phyloP scores from a whole-genome alignment of 30 jellyfish, hydroid and myxozoan species.

The Pelagia noctiluca region DNA sequence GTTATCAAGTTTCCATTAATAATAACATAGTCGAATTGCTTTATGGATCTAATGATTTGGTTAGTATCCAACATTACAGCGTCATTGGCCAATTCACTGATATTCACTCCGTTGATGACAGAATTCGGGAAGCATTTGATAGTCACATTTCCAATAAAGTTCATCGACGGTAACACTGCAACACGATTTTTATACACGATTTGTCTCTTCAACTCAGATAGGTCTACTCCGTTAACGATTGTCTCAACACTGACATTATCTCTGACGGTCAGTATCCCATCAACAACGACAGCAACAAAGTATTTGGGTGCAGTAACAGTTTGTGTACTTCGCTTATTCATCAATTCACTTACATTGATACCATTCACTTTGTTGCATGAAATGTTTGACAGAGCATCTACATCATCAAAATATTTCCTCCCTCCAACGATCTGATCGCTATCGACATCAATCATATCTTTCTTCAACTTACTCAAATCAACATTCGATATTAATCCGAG shows the following conservation, averaged over 20 bases:
- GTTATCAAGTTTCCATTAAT: constrained; percentile 32
- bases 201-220: constrained; percentile 14
- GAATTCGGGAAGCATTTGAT: neutral
- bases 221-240: constrained; percentile 76
- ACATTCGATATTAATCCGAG: constrained; percentile 21
- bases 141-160: neutral
- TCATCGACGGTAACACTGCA: too few species aligned
- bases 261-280: neutral
- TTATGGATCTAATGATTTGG: constrained; percentile 46
- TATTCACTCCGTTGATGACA: constrained; percentile 57
- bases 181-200: neutral
- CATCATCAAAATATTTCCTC: constrained; percentile 19
- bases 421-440: constrained; percentile 55
- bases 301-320: constrained; percentile 29
- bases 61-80: constrained; percentile 55
- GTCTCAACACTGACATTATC: constrained; percentile 27
- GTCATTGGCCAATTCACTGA: constrained; percentile 52
- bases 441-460: constrained; percentile 3
- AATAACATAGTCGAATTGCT: constrained; percentile 40
- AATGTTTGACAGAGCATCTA: too few species aligned
- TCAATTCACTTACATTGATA: constrained; percentile 19
- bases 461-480: constrained; percentile 8
- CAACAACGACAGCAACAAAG: neutral
- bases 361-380: constrained; percentile 21
- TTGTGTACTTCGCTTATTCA: constrained; percentile 43